Percentiles rank a stretch among this genome's conserved stretches.
These are phyloP conservation scores for Ctenochaetus hawaiiensis DNA, from an alignment of 2,797 vertebrate genomes.

Conservation along the genomic window DNA sequence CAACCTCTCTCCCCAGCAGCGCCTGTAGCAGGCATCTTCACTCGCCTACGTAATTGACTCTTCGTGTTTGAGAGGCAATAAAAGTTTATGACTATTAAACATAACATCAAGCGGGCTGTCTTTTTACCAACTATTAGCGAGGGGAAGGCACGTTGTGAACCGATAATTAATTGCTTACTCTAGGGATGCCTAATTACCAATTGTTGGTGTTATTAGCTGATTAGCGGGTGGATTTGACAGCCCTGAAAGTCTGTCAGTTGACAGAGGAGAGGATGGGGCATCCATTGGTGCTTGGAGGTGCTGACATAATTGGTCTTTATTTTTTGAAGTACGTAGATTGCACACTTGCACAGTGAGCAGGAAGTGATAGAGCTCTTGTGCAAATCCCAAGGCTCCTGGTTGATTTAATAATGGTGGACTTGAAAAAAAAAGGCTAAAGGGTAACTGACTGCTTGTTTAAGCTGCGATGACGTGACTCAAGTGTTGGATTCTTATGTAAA, in stretches of 20 bases:
- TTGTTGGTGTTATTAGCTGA: conserved; percentile 84
- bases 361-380: conserved; percentile 33
- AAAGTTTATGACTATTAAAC: conserved; percentile 88
- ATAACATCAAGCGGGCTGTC: conserved; percentile 81
- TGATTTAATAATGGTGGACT: conserved; percentile 45
- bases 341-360: conserved; percentile 14
- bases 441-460: conserved; percentile 59
- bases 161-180: conserved; percentile 86
- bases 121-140: conserved; percentile 81
- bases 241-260: conserved; percentile 70
- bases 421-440: conserved; percentile 26
- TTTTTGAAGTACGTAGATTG: conserved; percentile 49
- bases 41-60: conserved; percentile 86
- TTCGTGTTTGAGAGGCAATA: conserved; percentile 84
- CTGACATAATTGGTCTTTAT: conserved; percentile 69
- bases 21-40: conserved; percentile 71
- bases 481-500: conserved; percentile 14
- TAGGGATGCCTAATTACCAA: conserved; percentile 84
- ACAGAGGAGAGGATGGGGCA: conserved; percentile 52
- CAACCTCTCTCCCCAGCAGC: conserved; percentile 78
- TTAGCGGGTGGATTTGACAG: conserved; percentile 80
- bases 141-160: conserved; percentile 75
- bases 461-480: conserved; percentile 2
- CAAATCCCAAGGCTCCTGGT: conserved; percentile 34
- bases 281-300: conserved; percentile 56